These are phyloP conservation scores for Pharmacophagus antenor DNA, from an alignment of 2,888 invertebrate species.

Conservation along the genomic window DNA sequence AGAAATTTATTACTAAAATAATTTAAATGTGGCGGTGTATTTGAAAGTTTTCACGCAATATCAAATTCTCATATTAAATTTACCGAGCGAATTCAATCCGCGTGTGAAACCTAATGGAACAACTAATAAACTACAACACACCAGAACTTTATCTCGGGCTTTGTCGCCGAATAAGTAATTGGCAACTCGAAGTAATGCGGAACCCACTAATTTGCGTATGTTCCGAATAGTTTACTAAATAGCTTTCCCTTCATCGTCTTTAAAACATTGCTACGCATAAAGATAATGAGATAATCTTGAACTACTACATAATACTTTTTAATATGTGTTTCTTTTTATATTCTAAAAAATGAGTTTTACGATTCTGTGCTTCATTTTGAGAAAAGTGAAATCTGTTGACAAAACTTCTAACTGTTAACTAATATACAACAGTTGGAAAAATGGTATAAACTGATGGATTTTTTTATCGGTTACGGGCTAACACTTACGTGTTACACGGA, in stretches of 20 bases:
- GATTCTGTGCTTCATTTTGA: no score
- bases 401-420: no score
- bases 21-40: no score
- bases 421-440: no score
- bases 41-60: conserved; percentile 2
- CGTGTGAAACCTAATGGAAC: conserved; percentile 23
- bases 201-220: conserved; percentile 28
- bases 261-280: background rate
- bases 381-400: no score
- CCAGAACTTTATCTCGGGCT: conserved; percentile 29
- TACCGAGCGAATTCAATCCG: conserved; percentile 18
- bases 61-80: conserved; percentile 8
- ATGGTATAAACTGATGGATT: no score
- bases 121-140: conserved; percentile 21
- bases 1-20: no score
- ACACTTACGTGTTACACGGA: no score
- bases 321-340: background rate
- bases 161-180: conserved; percentile 35
- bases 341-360: no score
- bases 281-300: background rate
- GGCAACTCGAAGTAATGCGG: conserved; percentile 34
- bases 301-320: background rate
- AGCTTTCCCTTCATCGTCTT: conserved; percentile 24
- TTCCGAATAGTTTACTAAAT: conserved; percentile 27
- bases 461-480: no score